Evolutionary conservation across 2,888 invertebrate genomes (phyloP).

Genomic region (Aricia artaxerxes): DNA sequence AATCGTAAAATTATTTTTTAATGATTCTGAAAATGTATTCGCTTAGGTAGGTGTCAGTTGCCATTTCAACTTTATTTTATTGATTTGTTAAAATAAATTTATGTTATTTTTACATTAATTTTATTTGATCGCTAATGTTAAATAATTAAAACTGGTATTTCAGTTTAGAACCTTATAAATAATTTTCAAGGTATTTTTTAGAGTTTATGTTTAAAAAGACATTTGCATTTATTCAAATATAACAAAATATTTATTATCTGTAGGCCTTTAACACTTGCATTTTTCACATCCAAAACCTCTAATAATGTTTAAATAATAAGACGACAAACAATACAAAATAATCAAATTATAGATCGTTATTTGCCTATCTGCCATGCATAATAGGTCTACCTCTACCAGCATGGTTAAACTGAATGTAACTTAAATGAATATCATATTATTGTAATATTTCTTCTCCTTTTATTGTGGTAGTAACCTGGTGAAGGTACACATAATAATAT

Average conservation of each 20-base stretch:
- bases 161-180: neutral
- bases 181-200: neutral
- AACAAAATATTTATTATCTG: neutral
- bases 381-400: too few species aligned
- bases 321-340: too few species aligned
- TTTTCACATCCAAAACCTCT: neutral
- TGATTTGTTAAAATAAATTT: slow-evolving; percentile 3
- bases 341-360: too few species aligned
- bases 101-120: neutral
- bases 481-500: too few species aligned
- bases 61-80: slow-evolving; percentile 20
- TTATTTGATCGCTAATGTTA: slow-evolving; percentile 11
- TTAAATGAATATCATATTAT: too few species aligned
- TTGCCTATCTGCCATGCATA: too few species aligned
- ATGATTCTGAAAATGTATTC: neutral
- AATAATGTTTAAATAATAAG: too few species aligned
- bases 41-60: slow-evolving; percentile 6
- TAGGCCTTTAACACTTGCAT: neutral
- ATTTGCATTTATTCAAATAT: slow-evolving; percentile 5
- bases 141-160: neutral
- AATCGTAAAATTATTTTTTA: neutral
- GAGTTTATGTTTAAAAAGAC: neutral
- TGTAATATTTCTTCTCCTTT: too few species aligned
- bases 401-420: neutral
- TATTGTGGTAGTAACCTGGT: too few species aligned